Base-by-base conservation (phyloP, 1,140 invertebrate genomes). In the Drosophila arawakana region DNA sequence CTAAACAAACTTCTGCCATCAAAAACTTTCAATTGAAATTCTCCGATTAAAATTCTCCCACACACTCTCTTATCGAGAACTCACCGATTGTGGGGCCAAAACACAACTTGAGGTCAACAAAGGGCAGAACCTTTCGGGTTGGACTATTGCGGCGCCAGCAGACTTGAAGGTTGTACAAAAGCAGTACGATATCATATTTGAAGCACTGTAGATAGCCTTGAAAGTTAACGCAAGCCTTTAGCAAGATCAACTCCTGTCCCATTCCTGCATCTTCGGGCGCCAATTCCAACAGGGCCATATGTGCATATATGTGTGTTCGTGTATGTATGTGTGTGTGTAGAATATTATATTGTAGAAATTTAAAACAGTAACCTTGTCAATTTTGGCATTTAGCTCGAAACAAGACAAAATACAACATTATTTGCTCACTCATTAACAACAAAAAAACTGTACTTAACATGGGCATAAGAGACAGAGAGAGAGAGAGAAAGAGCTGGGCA, bases 401-500 rank as follows among this genome's bases (percentile, higher is more conserved):
- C 46, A 9, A n/a, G 11, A n/a, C 43, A n/a, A 46, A n/a, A 13
- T 46, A 18, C 44, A 18, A 47, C 2, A 11, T 68, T 73, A 61
- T 80, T 73, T 80, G 78, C 61, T 67, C 58, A 59, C 79, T 81
- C 78, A 81, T 81, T 81, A 81, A 58, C 61, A 69, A 52, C 46
- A 57, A 44, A 37, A 30, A 55, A 30, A 49, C 43, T 54, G 52
- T 57, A 62, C 18, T 47, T 55, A 39, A 69, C 68, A 50, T 37
- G 46, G 76, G 58, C 70, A 74, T 69, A 39, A 30, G 25, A 30
- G 25, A 15, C 15, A 74, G 49, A 30, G 25, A 6, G 25, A 30
- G 25, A 6, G 25, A 30, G 25, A 30, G 25, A 30, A 6, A 49
- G 44, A 60, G 30, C 78, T 69, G 54, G 69, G 74, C 68, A 81